phyloP scores from a whole-genome alignment of 2,888 invertebrate species.

The Macrophya annulata region DNA sequence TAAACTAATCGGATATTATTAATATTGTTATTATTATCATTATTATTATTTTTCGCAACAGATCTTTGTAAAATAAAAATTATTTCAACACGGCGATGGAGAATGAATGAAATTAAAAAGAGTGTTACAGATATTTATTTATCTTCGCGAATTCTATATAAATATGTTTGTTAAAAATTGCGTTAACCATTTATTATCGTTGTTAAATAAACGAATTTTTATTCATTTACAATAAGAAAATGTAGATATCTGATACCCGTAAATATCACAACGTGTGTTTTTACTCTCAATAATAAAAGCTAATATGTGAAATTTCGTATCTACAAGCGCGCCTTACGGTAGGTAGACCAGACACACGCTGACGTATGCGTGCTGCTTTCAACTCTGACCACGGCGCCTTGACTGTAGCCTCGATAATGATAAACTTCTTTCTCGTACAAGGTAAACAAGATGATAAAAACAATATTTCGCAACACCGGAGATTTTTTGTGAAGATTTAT shows the following conservation, averaged over 20 bases:
- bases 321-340: conserved; percentile 18
- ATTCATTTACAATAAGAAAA: background rate
- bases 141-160: background rate
- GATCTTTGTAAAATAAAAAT: background rate
- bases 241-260: background rate
- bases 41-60: background rate
- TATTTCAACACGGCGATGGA: background rate
- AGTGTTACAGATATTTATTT: background rate
- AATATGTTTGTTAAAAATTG: background rate
- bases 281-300: background rate
- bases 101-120: background rate
- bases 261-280: background rate
- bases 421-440: conserved; percentile 31
- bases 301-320: background rate
- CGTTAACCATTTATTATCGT: background rate
- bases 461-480: background rate
- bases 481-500: conserved; percentile 16
- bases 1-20: background rate
- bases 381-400: conserved; percentile 31
- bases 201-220: background rate
- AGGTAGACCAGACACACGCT: conserved; percentile 18
- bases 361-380: conserved; percentile 43
- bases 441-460: conserved; percentile 36
- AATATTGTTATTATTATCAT: too few relatives aligned
- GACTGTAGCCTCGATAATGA: background rate